Conservation (phyloP, 2,113 vertebrate genomes). For the Colistium nudipinnis region DNA sequence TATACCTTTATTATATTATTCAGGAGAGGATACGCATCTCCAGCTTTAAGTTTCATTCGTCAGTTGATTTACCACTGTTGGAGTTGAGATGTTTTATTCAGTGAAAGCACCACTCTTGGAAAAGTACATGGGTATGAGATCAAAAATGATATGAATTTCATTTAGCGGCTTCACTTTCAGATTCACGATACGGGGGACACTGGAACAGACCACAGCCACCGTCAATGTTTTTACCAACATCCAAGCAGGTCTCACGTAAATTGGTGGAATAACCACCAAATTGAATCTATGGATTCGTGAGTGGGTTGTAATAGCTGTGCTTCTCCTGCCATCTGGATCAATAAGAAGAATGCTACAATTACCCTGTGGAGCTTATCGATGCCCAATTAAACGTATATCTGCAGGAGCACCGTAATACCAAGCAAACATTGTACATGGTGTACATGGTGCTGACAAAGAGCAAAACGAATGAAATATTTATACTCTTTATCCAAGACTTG, state of each 20-base stretch:
- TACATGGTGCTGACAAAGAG: background rate
- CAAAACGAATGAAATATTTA: slow-evolving; percentile 49
- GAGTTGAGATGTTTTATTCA: background rate
- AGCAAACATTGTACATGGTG: background rate
- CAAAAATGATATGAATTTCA: background rate
- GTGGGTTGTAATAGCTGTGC: too few relatives aligned
- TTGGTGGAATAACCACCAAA: too few relatives aligned
- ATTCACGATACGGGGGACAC: background rate
- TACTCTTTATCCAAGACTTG: slow-evolving; percentile 16
- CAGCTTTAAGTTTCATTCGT: too few relatives aligned
- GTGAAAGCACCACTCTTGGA: background rate
- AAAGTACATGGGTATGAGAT: background rate
- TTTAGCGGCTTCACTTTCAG: background rate
- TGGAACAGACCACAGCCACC: background rate
- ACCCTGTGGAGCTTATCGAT: background rate
- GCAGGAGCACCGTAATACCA: background rate
- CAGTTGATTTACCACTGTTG: background rate
- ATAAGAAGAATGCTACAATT: slow-evolving; percentile 28
- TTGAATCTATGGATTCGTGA: background rate
- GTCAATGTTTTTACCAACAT: background rate
- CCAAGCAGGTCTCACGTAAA: too few relatives aligned
- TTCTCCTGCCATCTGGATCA: slow-evolving; percentile 1
- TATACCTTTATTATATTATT: too few relatives aligned
- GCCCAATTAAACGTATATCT: slow-evolving; percentile 19
- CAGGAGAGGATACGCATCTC: too few relatives aligned